A percentile compares a stretch with the other conserved stretches of the same genome.
phyloP scores from a whole-genome alignment of 2,797 vertebrate genomes.

The Bradypodion ventrale region DNA sequence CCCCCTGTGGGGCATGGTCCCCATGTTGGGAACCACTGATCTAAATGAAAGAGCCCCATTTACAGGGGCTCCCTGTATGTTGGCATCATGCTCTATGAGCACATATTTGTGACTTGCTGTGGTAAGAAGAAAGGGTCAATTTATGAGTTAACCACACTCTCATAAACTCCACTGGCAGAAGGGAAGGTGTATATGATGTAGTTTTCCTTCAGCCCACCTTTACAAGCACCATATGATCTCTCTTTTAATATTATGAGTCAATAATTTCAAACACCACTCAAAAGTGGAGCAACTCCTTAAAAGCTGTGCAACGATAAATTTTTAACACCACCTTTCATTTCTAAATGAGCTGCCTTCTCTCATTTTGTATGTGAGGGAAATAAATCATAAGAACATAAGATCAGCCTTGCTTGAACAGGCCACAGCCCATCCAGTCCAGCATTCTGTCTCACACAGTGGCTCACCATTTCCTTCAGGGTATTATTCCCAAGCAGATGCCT shows the following conservation, averaged over 20 bases:
- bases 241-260: background rate
- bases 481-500: no score
- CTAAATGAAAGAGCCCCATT: no score
- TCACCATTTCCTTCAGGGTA: no score
- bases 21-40: no score
- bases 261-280: background rate
- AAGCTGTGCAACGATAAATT: background rate
- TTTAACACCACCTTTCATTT: background rate
- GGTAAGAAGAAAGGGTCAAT: background rate
- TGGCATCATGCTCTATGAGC: background rate
- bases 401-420: no score
- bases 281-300: background rate
- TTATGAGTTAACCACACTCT: background rate
- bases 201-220: background rate
- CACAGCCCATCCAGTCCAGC: no score
- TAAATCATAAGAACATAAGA: no score
- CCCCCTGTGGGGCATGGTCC: no score
- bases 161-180: background rate
- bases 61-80: background rate
- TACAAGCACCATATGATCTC: background rate
- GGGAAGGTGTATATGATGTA: background rate
- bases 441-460: no score
- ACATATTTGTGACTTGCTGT: background rate
- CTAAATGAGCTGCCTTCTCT: background rate
- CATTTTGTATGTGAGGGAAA: background rate